Evolutionary conservation across 2,797 vertebrate species (phyloP).

Genomic region (Oryzias sinensis): DNA sequence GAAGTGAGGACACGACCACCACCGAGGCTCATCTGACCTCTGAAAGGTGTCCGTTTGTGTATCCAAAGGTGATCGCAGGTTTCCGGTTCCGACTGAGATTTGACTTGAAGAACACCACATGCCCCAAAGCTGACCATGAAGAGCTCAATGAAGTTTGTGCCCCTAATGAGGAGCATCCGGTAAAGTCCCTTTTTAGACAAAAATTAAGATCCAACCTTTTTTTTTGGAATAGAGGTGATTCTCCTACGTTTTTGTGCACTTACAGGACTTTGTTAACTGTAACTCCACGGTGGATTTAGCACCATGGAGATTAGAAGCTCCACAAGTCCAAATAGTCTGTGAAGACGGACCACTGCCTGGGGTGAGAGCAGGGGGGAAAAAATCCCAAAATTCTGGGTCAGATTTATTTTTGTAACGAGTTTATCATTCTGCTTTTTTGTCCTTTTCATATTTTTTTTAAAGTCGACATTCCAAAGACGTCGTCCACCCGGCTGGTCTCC

Average conservation of each 20-base stretch:
- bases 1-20: not conserved
- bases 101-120: constrained; percentile 80
- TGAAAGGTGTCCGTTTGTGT: too few species aligned
- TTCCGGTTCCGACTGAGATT: constrained; percentile 79
- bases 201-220: not conserved
- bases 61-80: constrained; percentile 83
- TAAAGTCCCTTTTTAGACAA: constrained; percentile 23
- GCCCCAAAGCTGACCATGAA: constrained; percentile 78
- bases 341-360: constrained; percentile 14
- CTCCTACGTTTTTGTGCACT: constrained; percentile 11
- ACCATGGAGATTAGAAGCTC: constrained; percentile 72
- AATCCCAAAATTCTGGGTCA: not conserved
- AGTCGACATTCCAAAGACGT: constrained; percentile 12
- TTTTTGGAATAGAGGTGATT: not conserved
- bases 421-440: not conserved
- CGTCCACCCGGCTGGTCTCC: constrained; percentile 80
- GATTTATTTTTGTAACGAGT: not conserved
- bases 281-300: constrained; percentile 78
- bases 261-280: constrained; percentile 71
- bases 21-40: too few species aligned
- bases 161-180: constrained; percentile 42
- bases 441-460: not conserved
- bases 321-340: constrained; percentile 57
- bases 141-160: constrained; percentile 77
- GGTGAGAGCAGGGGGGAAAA: constrained; percentile 36